Evolutionary conservation across 2,888 invertebrate species (phyloP).

Genomic region (Drosophila sordidapex): DNA sequence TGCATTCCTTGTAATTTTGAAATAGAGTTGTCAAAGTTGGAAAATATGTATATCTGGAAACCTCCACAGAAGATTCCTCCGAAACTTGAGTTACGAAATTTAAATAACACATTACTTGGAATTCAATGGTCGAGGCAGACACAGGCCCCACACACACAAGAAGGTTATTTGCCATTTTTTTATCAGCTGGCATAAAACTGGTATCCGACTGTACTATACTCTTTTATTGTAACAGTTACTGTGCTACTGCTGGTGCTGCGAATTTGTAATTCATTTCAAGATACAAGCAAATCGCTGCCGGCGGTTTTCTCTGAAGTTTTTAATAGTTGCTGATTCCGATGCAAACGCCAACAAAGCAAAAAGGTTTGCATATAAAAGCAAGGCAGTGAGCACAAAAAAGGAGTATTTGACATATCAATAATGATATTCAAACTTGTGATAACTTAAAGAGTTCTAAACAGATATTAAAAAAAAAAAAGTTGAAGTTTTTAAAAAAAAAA

Average conservation of each 20-base stretch:
- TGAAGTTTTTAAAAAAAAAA: not conserved
- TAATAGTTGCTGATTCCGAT: slow-evolving; percentile 60
- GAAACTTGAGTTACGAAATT: not conserved
- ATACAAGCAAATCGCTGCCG: slow-evolving; percentile 56
- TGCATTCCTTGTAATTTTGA: not conserved
- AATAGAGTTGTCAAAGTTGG: not conserved
- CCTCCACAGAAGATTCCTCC: not conserved
- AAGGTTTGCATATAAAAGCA: not conserved
- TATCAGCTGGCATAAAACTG: not conserved
- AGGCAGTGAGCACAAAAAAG: not conserved
- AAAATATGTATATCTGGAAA: not conserved
- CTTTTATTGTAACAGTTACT: not conserved
- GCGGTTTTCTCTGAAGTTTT: slow-evolving; percentile 65
- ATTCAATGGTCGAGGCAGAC: not conserved
- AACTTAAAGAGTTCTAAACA: not conserved
- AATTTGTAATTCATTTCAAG: slow-evolving; percentile 69
- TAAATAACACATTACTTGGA: not conserved
- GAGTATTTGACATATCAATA: not conserved
- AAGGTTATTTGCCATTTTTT: not conserved
- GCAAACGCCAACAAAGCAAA: slow-evolving; percentile 14
- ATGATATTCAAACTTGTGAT: not conserved
- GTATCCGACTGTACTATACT: not conserved
- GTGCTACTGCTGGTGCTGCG: slow-evolving; percentile 13
- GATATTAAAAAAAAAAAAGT: not conserved
- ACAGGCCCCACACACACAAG: not conserved